Evolutionary conservation across 2,888 invertebrate species (phyloP).

Genomic region (Drosophila mimica): DNA sequence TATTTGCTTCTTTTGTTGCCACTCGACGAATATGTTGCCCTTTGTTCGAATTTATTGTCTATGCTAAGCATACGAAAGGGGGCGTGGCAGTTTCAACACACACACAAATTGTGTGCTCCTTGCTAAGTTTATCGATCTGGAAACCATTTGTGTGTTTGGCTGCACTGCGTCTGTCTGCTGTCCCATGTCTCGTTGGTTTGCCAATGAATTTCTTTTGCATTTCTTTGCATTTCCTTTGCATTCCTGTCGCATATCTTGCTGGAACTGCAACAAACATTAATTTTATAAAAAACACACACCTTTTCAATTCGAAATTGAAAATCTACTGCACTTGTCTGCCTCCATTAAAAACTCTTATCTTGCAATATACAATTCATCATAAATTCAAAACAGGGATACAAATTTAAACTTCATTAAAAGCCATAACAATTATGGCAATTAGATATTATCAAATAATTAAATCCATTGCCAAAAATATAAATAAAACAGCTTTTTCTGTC

Average conservation of each 20-base stretch:
- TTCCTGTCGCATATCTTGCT: neutral
- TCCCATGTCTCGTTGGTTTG: neutral
- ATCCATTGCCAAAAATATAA: neutral
- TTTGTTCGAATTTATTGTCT: slow-evolving; percentile 74
- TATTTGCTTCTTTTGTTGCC: slow-evolving; percentile 60
- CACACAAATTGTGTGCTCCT: slow-evolving; percentile 52
- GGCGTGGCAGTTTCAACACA: slow-evolving; percentile 42
- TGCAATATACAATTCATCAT: neutral
- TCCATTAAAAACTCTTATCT: neutral
- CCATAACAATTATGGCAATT: neutral
- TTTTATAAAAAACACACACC: neutral
- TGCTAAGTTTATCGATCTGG: slow-evolving; percentile 70
- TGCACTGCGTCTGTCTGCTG: slow-evolving; percentile 14
- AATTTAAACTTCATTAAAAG: neutral
- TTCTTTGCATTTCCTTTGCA: slow-evolving; percentile 14
- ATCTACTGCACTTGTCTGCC: neutral
- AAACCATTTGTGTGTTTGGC: slow-evolving; percentile 48
- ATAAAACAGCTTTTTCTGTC: neutral
- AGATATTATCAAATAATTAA: neutral
- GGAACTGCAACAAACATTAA: neutral
- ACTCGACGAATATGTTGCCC: slow-evolving; percentile 70
- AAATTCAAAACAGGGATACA: neutral
- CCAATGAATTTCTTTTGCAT: slow-evolving; percentile 20
- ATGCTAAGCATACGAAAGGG: slow-evolving; percentile 27
- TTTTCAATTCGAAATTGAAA: neutral